Percentiles rank a stretch among this genome's conserved stretches.
Evolutionary conservation across 2,888 invertebrate genomes (phyloP).

Genomic region (Hylaea fasciaria): DNA sequence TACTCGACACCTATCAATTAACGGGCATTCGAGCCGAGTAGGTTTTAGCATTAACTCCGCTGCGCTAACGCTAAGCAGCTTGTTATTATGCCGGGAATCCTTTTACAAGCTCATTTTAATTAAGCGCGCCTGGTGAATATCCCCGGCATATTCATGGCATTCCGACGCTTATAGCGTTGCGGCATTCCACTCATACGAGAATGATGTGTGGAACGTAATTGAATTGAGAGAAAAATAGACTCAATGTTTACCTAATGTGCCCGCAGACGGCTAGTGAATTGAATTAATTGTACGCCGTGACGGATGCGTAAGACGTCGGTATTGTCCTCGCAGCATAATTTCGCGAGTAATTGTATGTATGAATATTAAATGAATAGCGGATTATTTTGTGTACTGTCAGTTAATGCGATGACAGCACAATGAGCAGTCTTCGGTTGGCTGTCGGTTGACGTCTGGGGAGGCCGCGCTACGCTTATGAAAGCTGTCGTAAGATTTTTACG

Average conservation of each 20-base stretch:
- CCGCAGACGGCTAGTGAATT: constrained; percentile 52
- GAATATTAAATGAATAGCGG: constrained; percentile 77
- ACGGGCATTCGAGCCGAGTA: constrained; percentile 57
- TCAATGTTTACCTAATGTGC: constrained; percentile 25
- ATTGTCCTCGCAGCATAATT: constrained; percentile 68
- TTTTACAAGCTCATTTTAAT: constrained; percentile 54
- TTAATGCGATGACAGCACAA: constrained; percentile 80
- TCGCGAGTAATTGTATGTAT: constrained; percentile 73
- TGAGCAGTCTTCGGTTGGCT: constrained; percentile 71
- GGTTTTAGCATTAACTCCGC: constrained; percentile 51
- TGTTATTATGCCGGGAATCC: constrained; percentile 54
- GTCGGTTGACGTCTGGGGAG: constrained; percentile 65
- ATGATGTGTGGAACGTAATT: constrained; percentile 46
- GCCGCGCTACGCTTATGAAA: constrained; percentile 59
- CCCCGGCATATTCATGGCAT: constrained; percentile 46
- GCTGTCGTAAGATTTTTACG: constrained; percentile 53
- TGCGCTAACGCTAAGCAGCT: constrained; percentile 48
- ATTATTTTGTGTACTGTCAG: constrained; percentile 82
- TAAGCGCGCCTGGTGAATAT: constrained; percentile 48
- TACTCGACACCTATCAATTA: constrained; percentile 68
- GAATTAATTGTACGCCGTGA: constrained; percentile 66
- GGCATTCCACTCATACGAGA: constrained; percentile 35
- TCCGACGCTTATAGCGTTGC: constrained; percentile 38
- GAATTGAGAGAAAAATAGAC: constrained; percentile 28
- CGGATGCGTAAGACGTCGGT: constrained; percentile 61